Conservation (phyloP, 2,888 invertebrate species). For the Cephalotes varians region DNA sequence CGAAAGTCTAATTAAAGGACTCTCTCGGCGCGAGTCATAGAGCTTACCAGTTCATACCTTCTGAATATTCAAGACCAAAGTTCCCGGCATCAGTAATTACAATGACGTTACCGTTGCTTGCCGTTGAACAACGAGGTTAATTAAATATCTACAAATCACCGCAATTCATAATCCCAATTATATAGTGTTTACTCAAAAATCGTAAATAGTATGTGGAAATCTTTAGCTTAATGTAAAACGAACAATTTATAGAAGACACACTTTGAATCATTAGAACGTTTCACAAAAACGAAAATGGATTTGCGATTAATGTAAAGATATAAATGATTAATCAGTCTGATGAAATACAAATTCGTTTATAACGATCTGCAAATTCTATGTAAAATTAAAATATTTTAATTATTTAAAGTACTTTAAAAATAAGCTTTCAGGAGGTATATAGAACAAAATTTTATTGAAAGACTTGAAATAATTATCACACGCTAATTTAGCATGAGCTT, state of each 20-base stretch:
- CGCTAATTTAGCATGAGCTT: neutral
- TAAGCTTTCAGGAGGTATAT: neutral
- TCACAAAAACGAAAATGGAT: neutral
- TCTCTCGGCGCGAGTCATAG: constrained; percentile 7
- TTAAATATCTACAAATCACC: constrained; percentile 69
- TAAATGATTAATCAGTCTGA: neutral
- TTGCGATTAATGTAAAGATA: neutral
- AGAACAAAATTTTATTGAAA: neutral
- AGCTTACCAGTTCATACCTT: constrained; percentile 37
- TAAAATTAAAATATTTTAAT: no score
- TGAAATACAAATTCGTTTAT: neutral
- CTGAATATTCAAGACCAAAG: constrained; percentile 72
- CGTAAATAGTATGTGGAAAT: neutral
- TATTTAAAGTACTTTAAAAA: neutral
- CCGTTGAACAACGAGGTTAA: constrained; percentile 58
- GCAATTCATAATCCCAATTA: constrained; percentile 10
- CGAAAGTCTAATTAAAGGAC: constrained; percentile 30
- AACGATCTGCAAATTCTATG: neutral
- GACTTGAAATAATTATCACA: neutral
- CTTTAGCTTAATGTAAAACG: neutral
- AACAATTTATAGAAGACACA: neutral
- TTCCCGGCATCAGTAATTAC: constrained; percentile 68
- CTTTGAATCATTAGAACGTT: neutral
- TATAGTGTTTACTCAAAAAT: neutral
- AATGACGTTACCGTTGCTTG: constrained; percentile 72